Conservation (phyloP, 1,140 invertebrate genomes). For the Colletes latitarsis region DNA sequence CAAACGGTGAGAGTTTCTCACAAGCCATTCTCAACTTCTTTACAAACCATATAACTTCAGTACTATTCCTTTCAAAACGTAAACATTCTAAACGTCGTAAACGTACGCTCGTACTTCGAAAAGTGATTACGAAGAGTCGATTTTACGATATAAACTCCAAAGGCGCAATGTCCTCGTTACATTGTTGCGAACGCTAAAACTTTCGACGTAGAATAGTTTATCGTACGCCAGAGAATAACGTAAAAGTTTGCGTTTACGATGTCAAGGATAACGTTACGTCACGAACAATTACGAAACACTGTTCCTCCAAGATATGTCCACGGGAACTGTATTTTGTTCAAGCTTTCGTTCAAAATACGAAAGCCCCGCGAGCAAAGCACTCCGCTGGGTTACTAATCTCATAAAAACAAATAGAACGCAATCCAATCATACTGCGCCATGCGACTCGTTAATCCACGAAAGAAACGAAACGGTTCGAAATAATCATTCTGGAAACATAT, state of each 20-base stretch:
- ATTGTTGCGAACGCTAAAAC: neutral
- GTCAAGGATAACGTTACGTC: neutral
- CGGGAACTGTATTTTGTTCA: neutral
- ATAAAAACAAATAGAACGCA: neutral
- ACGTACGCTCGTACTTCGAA: no score
- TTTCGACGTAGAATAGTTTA: constrained; percentile 1
- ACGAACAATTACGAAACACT: neutral
- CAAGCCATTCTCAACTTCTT: neutral
- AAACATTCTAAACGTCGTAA: neutral
- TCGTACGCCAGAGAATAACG: neutral
- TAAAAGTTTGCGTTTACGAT: neutral
- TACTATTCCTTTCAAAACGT: neutral
- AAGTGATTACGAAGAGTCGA: neutral
- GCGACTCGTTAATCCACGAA: constrained; percentile 1
- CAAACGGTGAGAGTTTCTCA: neutral
- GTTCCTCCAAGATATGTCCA: neutral
- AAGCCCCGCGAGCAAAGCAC: neutral
- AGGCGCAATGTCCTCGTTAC: neutral
- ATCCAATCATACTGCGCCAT: neutral
- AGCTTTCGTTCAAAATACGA: neutral
- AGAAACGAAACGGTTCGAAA: constrained; percentile 1
- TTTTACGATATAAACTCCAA: neutral
- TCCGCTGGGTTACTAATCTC: neutral
- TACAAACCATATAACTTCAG: no score
- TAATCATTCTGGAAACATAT: no score